These are phyloP conservation scores for Sitodiplosis mosellana DNA, from an alignment of 1,140 invertebrate species.

Conservation along the genomic window DNA sequence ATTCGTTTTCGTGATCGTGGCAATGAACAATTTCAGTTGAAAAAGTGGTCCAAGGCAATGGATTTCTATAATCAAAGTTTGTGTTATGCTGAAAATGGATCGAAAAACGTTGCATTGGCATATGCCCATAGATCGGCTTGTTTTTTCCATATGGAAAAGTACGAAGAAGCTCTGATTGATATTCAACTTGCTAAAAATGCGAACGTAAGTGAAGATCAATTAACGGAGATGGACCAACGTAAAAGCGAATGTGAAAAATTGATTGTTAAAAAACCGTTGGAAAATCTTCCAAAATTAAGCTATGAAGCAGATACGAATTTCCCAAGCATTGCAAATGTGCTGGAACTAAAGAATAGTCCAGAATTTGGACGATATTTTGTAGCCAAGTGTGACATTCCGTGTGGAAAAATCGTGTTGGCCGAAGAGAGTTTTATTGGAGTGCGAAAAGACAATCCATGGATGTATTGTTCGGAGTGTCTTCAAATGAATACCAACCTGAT, in stretches of 20 bases:
- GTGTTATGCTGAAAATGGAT: not conserved
- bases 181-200: slow-evolving; percentile 15
- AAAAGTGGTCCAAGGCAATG: not conserved
- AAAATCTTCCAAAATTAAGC: slow-evolving; percentile 2
- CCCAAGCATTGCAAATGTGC: no score
- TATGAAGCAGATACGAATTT: no score
- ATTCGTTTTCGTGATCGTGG: slow-evolving; percentile 30
- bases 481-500: no score
- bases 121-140: slow-evolving; percentile 5
- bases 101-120: not conserved
- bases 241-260: no score
- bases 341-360: not conserved
- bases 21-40: slow-evolving; percentile 27
- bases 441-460: no score
- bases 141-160: slow-evolving; percentile 21
- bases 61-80: not conserved
- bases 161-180: slow-evolving; percentile 21
- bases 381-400: not conserved
- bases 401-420: not conserved
- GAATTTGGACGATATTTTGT: not conserved
- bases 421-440: not conserved
- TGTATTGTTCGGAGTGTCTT: no score
- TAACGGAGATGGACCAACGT: no score
- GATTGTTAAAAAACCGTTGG: slow-evolving; percentile 6
- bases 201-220: no score